Evolutionary conservation across 1,140 invertebrate genomes (phyloP), one percentile per base, ranked within the genome.

Genomic region (Ceratitis capitata): DNA sequence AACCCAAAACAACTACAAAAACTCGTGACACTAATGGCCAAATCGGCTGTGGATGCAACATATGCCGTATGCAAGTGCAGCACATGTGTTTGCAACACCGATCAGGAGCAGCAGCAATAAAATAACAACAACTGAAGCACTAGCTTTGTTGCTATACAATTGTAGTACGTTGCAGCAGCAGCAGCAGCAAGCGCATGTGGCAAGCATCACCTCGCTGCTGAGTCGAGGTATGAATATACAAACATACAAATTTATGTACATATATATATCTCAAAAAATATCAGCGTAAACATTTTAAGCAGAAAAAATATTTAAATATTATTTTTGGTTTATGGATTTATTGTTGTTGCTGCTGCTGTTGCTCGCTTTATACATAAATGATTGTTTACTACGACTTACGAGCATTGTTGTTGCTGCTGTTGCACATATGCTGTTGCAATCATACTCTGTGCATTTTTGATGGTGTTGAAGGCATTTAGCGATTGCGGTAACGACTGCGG

Each of bases 401-500:
- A n/a, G n/a, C n/a, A n/a, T n/a, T 61, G 56, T 12, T 26, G 23
- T 26, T 29, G 12, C 23, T 26, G 26, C 12, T 61, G 26, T 12
- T 61, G 56, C 5, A 26, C 5, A 7, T 32, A 12, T 61, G 19
- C 39, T 74, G 69, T 78, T 78, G 69, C 69, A 78, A 78, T n/a
- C 2, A 26, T 42, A 26, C 51, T 19, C 69, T n/a, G 45, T 42
- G 19, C n/a, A 78, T 42, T 78, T 19, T 23, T 78, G 69, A 78
- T 78, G 69, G 69, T 45, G 69, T 78, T 78, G 69, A 78, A 78
- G 69, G 69, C 69, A 78, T 78, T 78, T 78, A n/a, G 69, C 69
- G 39, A 78, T 78, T 78, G 32, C 69, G 2, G 39, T 39, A 78
- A n/a, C n/a, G n/a, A 78, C 39, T 47, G 10, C n/a, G 35, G 69